Conservation (phyloP, 2,113 vertebrate species). For the Rhodinocichla rosea region DNA sequence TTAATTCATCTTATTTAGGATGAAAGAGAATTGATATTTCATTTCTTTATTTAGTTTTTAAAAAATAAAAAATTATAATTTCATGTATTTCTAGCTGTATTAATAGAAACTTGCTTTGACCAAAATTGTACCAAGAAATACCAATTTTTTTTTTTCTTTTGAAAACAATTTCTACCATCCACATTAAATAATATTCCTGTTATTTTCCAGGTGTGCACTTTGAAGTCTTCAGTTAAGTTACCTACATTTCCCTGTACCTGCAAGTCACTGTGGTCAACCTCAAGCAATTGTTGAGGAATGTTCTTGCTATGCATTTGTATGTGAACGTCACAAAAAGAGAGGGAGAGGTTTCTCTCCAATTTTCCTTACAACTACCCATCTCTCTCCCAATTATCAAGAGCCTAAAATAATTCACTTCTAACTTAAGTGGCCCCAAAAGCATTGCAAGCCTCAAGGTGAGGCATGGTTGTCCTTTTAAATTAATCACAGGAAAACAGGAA, state of each 20-base stretch:
- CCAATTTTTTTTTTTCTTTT: not conserved
- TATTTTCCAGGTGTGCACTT: not conserved
- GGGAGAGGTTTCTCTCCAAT: not conserved
- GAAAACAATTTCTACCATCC: not conserved
- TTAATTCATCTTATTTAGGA: not conserved
- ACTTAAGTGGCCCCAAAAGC: not conserved
- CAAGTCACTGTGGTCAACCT: not conserved
- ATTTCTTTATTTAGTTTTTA: not conserved
- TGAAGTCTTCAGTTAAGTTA: not conserved
- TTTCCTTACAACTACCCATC: not conserved
- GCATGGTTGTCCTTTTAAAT: not conserved
- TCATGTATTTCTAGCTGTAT: not conserved
- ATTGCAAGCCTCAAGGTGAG: not conserved
- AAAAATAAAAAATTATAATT: not conserved
- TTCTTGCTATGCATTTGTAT: not conserved
- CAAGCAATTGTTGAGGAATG: not conserved
- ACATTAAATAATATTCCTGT: not conserved
- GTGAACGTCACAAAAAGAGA: not conserved
- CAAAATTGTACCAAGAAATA: not conserved
- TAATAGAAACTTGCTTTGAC: not conserved
- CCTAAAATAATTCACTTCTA: not conserved
- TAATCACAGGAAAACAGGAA: not conserved
- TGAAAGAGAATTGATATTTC: not conserved
- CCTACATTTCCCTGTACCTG: not conserved
- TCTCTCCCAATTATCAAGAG: not conserved